A percentile compares a stretch with the other conserved stretches of the same genome.
These are phyloP conservation scores for Caenorhabditis briggsae DNA, from an alignment of 1,140 invertebrate genomes.

Conservation along the genomic window DNA sequence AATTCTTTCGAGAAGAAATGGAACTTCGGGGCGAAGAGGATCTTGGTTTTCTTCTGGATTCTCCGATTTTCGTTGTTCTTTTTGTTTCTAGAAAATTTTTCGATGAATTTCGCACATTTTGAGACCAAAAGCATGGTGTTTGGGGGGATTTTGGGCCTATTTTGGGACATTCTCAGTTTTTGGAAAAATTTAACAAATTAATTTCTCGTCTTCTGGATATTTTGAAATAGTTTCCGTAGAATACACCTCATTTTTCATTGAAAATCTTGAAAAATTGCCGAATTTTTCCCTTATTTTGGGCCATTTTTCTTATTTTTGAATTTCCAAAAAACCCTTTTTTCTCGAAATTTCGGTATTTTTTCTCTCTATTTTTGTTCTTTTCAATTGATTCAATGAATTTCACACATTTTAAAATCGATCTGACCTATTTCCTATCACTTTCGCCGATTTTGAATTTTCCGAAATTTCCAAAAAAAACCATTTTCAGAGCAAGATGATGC, in stretches of 20 bases:
- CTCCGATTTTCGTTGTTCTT: background rate
- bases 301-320: too few relatives aligned
- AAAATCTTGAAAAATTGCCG: too few relatives aligned
- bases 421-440: background rate
- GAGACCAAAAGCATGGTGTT: too few relatives aligned
- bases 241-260: too few relatives aligned
- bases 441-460: background rate
- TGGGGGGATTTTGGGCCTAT: background rate
- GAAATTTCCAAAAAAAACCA: background rate
- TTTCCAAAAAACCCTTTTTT: too few relatives aligned
- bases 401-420: background rate
- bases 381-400: too few relatives aligned
- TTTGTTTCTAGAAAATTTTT: background rate
- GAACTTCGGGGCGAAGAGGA: background rate
- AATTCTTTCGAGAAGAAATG: conserved; percentile 41
- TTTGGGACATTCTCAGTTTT: background rate
- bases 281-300: too few relatives aligned
- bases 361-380: too few relatives aligned
- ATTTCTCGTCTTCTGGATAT: too few relatives aligned
- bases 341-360: too few relatives aligned
- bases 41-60: conserved; percentile 17
- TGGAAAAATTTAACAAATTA: too few relatives aligned
- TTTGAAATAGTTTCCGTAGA: too few relatives aligned
- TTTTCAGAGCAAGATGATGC: conserved; percentile 65
- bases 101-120: background rate